Conservation (phyloP, 2,797 vertebrate genomes). For the Onychomys torridus region DNA sequence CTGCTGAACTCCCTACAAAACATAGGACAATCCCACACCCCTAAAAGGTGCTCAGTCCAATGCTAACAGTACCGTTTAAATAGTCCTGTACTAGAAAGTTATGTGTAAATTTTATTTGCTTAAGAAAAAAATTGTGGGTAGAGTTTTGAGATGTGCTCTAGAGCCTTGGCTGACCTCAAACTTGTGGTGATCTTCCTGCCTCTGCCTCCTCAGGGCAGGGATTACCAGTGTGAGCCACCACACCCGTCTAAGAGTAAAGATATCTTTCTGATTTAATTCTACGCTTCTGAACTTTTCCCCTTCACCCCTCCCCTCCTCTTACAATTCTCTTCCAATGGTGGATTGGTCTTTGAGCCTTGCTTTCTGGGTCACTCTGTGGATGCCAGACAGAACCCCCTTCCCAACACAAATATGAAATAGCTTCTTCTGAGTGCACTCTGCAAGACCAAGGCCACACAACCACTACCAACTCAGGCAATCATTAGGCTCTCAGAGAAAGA, state of each 20-base stretch:
- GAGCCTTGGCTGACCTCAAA: neutral
- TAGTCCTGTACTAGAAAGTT: neutral
- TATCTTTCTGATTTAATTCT: neutral
- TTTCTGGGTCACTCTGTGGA: neutral
- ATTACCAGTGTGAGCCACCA: neutral
- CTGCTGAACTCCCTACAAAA: no score
- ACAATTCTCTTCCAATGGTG: neutral
- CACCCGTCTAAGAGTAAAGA: neutral
- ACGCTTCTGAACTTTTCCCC: neutral
- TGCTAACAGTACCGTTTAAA: neutral
- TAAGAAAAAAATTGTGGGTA: neutral
- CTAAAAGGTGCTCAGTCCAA: neutral
- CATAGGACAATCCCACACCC: neutral
- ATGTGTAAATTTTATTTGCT: neutral
- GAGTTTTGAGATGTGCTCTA: neutral
- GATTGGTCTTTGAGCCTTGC: neutral
- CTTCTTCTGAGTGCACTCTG: neutral
- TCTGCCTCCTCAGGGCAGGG: neutral
- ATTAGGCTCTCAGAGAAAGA: neutral
- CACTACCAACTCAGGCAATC: neutral
- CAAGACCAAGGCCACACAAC: neutral
- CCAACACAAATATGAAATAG: neutral
- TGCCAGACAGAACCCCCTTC: neutral
- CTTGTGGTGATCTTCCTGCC: neutral
- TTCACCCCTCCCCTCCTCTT: neutral